These are phyloP conservation scores for Periplaneta americana DNA, from an alignment of 1,140 invertebrate genomes.

Conservation along the genomic window DNA sequence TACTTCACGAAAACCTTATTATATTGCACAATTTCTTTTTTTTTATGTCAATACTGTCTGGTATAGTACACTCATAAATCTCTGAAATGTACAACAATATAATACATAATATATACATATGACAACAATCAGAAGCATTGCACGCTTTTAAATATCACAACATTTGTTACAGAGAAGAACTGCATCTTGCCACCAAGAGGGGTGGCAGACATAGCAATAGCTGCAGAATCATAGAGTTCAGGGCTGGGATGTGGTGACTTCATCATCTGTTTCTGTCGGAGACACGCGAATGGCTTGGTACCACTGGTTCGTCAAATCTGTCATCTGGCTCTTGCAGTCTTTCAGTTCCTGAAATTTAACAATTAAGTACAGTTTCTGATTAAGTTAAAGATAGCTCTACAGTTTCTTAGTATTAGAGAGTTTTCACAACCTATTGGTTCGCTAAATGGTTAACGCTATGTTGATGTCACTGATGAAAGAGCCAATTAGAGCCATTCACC, in stretches of 20 bases:
- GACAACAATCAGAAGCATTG: background rate
- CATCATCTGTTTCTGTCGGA: constrained; percentile 63
- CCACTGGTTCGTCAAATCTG: constrained; percentile 92
- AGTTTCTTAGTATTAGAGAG: too few relatives aligned
- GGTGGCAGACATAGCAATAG: background rate
- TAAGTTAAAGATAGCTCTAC: too few relatives aligned
- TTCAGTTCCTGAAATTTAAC: constrained; percentile 77
- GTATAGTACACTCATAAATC: background rate
- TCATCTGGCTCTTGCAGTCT: constrained; percentile 94
- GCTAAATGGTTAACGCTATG: too few relatives aligned
- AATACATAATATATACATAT: background rate
- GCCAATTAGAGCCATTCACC: too few relatives aligned
- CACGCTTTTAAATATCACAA: background rate
- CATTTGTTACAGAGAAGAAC: too few relatives aligned
- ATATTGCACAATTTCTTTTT: too few relatives aligned
- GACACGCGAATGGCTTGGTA: constrained; percentile 88
- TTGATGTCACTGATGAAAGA: too few relatives aligned
- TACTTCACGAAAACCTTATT: too few relatives aligned
- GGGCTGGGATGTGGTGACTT: constrained; percentile 26
- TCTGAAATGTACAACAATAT: background rate
- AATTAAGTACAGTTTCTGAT: too few relatives aligned
- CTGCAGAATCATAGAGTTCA: background rate
- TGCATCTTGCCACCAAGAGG: too few relatives aligned
- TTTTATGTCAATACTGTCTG: background rate
- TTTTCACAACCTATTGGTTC: too few relatives aligned